Percentiles rank a stretch among this genome's conserved stretches.
Conservation (phyloP, 1,140 invertebrate genomes). For the Atta colombica region DNA sequence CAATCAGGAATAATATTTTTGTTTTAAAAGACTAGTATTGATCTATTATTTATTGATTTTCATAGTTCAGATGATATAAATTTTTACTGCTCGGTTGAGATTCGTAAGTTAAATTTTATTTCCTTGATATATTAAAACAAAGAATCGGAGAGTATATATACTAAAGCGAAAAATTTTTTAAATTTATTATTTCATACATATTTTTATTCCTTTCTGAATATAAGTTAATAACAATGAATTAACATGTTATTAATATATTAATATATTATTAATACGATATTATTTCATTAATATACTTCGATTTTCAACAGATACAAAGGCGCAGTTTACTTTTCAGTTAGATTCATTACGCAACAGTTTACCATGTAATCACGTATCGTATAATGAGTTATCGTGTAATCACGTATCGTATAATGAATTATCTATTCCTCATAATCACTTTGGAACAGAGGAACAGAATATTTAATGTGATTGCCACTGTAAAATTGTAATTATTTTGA, state of each 20-base stretch:
- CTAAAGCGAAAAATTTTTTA: background rate
- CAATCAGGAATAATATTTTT: no score
- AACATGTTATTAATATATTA: constrained; percentile 4
- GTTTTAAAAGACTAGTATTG: no score
- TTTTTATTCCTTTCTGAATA: background rate
- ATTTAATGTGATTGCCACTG: background rate
- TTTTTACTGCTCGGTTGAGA: no score
- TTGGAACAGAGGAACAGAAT: background rate
- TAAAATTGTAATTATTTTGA: background rate
- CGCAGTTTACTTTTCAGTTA: constrained; percentile 1
- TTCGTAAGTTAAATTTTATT: background rate
- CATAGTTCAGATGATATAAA: background rate
- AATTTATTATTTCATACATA: background rate
- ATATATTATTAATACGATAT: background rate
- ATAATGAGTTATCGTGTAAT: background rate
- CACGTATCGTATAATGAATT: background rate
- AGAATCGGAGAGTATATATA: background rate
- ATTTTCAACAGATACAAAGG: background rate
- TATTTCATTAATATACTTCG: background rate
- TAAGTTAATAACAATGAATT: background rate
- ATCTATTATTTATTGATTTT: background rate
- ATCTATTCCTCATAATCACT: background rate
- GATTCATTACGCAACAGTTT: background rate
- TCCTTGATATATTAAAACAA: background rate
- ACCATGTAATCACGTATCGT: background rate